A percentile compares a stretch with the other conserved stretches of the same genome.
Conservation (phyloP, 1,140 invertebrate genomes). For the Acyrthosiphon pisum region DNA sequence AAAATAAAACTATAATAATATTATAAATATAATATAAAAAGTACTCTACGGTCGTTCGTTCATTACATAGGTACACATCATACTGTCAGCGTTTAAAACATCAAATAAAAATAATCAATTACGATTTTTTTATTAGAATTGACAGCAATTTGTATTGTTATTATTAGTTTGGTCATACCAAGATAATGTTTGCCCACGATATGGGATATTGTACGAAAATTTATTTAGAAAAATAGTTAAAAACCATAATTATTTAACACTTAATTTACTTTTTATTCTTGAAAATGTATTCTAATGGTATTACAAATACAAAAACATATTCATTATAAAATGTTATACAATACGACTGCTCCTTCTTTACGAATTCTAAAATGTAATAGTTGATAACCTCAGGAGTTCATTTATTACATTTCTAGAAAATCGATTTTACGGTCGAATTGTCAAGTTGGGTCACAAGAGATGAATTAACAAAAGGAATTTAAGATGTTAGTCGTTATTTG, state of each 20-base stretch:
- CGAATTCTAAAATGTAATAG: neutral
- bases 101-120: no score
- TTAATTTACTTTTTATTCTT: neutral
- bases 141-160: neutral
- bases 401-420: constrained; percentile 15
- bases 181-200: neutral
- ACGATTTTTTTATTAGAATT: no score
- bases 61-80: no score
- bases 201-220: neutral
- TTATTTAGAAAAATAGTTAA: neutral
- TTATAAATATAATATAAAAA: neutral
- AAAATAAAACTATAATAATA: neutral
- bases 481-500: constrained; percentile 14
- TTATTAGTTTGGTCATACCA: neutral
- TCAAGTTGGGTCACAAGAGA: constrained; percentile 7
- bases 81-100: no score
- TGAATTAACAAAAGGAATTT: constrained; percentile 14
- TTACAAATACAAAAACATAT: neutral
- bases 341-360: neutral
- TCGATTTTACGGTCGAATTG: constrained; percentile 3
- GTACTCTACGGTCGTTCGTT: no score
- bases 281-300: neutral
- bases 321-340: neutral
- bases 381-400: neutral
- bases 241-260: neutral